Evolutionary conservation across 2,888 invertebrate species (phyloP).

Genomic region (Tachina fera): DNA sequence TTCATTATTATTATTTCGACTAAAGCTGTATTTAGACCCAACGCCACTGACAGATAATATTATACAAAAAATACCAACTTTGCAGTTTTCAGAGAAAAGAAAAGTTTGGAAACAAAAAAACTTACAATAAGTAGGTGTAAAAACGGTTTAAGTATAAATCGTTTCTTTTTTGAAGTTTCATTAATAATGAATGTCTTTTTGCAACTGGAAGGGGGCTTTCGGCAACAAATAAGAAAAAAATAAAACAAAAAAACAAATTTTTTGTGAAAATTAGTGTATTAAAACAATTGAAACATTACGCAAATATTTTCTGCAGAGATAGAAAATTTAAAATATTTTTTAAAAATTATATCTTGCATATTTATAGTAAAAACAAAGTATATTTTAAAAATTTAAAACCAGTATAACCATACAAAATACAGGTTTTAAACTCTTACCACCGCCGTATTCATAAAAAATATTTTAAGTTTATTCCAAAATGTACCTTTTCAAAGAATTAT

Average conservation of each 20-base stretch:
- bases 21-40: constrained; percentile 5
- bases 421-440: no score
- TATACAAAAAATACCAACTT: background rate
- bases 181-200: constrained; percentile 14
- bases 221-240: background rate
- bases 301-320: no score
- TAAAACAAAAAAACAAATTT: background rate
- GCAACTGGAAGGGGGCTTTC: background rate
- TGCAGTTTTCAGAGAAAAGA: background rate
- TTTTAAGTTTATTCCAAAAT: no score
- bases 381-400: no score
- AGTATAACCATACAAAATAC: no score
- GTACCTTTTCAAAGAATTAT: no score
- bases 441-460: no score
- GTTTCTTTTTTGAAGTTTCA: constrained; percentile 25
- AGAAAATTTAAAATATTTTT: no score
- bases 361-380: no score
- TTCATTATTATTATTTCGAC: constrained; percentile 10
- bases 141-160: constrained; percentile 46
- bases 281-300: no score
- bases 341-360: no score
- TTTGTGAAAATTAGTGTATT: no score
- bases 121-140: constrained; percentile 47
- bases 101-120: constrained; percentile 1
- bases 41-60: background rate